These are phyloP conservation scores for Omphaloscelis lunosa DNA, from an alignment of 2,888 invertebrate genomes.

Conservation along the genomic window DNA sequence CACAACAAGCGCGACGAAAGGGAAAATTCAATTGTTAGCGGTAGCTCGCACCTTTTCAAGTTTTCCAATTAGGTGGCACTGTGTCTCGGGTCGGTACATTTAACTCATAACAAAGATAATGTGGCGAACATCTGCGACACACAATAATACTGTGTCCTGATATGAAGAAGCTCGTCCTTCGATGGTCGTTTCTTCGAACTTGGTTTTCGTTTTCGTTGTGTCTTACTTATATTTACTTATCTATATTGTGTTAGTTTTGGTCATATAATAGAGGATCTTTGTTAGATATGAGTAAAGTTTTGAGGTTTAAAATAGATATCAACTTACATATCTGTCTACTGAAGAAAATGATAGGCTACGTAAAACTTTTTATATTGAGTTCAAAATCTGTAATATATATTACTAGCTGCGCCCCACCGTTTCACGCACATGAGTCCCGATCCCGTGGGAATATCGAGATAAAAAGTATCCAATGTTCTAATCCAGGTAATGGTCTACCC, in stretches of 20 bases:
- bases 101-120: constrained; percentile 80
- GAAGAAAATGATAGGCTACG: not conserved
- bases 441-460: no score
- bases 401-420: no score
- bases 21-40: constrained; percentile 79
- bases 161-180: constrained; percentile 67
- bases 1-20: constrained; percentile 53
- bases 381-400: not conserved
- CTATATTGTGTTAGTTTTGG: constrained; percentile 50
- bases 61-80: constrained; percentile 84
- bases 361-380: not conserved
- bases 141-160: constrained; percentile 68
- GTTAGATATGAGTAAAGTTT: constrained; percentile 45
- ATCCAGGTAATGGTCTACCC: no score
- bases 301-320: constrained; percentile 7
- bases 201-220: constrained; percentile 33
- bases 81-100: constrained; percentile 78
- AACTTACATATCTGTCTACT: not conserved
- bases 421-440: no score
- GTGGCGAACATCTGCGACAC: constrained; percentile 77
- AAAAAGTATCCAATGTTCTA: no score
- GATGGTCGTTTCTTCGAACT: constrained; percentile 51
- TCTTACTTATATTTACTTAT: constrained; percentile 51
- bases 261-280: constrained; percentile 6
- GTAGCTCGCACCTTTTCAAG: constrained; percentile 82